These are phyloP conservation scores for Glareola pratincola DNA, from an alignment of 2,113 vertebrate genomes.

Conservation along the genomic window DNA sequence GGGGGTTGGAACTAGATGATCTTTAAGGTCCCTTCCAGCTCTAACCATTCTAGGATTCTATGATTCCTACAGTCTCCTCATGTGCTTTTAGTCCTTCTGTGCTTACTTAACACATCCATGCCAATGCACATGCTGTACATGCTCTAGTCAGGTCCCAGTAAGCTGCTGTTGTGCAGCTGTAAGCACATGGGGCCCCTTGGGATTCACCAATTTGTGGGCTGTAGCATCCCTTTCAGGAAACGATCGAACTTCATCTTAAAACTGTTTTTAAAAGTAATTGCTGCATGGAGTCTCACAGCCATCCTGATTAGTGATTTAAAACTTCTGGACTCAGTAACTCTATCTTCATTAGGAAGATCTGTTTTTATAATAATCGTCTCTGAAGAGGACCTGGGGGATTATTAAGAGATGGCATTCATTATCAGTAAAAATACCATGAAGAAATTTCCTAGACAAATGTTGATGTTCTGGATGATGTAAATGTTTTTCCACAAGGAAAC, in stretches of 20 bases:
- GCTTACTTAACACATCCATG: accelerated
- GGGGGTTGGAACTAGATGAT: not conserved
- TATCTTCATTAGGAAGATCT: constrained; percentile 52
- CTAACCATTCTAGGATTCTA: not conserved
- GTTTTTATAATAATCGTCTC: constrained; percentile 45
- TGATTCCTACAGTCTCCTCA: not conserved
- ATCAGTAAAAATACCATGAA: constrained; percentile 36
- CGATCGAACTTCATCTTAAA: not conserved
- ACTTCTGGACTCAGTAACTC: constrained; percentile 44
- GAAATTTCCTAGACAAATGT: constrained; percentile 15
- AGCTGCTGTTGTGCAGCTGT: accelerated
- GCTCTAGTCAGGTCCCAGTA: not conserved
- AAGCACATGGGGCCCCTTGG: accelerated
- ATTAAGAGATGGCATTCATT: constrained; percentile 40
- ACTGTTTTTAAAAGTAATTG: not conserved
- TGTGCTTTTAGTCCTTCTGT: not conserved
- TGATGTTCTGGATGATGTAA: not conserved
- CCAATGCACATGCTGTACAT: accelerated
- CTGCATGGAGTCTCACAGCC: not conserved
- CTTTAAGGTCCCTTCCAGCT: not conserved
- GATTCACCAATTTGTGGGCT: accelerated
- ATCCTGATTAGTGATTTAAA: constrained; percentile 41
- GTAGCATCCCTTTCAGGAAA: not conserved
- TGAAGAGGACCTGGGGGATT: constrained; percentile 40
- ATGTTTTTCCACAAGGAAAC: not conserved